Conservation (phyloP, 2,797 vertebrate species). For the Crax fasciolata region DNA sequence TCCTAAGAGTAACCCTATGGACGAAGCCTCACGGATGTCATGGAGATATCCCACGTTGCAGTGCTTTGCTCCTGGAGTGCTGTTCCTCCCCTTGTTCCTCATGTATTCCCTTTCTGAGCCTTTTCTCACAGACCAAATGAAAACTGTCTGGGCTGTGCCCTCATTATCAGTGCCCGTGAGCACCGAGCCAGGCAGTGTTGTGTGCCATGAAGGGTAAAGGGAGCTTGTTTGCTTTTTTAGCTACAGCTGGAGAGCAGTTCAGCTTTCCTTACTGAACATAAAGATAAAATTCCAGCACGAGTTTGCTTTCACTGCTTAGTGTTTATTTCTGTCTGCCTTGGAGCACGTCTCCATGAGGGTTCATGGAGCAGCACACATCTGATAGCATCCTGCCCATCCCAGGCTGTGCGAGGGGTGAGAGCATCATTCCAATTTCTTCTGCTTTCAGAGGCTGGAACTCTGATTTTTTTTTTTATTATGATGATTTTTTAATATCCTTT, state of each 20-base stretch:
- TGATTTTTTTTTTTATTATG: not conserved
- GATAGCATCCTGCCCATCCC: not conserved
- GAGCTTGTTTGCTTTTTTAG: not conserved
- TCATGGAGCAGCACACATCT: not conserved
- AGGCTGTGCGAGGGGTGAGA: not conserved
- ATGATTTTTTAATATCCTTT: not conserved
- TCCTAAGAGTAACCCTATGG: fast-evolving
- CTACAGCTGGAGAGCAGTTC: not conserved
- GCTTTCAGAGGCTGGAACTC: not conserved
- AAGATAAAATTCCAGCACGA: not conserved
- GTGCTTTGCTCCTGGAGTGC: not conserved
- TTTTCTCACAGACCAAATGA: not conserved
- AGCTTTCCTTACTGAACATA: not conserved
- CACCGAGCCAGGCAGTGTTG: fast-evolving
- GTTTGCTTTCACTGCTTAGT: not conserved
- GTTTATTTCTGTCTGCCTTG: not conserved
- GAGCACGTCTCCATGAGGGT: not conserved
- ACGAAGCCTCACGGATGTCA: fast-evolving
- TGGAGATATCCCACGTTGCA: fast-evolving
- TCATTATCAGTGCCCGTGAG: fast-evolving
- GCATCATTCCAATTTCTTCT: not conserved
- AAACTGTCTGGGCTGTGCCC: fast-evolving
- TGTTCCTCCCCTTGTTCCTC: not conserved
- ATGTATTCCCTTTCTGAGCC: not conserved
- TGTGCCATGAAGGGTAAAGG: fast-evolving